Evolutionary conservation across 2,888 invertebrate species (phyloP), one percentile per base, ranked within the genome.

Genomic region (Thecocarcelia acutangulata): DNA sequence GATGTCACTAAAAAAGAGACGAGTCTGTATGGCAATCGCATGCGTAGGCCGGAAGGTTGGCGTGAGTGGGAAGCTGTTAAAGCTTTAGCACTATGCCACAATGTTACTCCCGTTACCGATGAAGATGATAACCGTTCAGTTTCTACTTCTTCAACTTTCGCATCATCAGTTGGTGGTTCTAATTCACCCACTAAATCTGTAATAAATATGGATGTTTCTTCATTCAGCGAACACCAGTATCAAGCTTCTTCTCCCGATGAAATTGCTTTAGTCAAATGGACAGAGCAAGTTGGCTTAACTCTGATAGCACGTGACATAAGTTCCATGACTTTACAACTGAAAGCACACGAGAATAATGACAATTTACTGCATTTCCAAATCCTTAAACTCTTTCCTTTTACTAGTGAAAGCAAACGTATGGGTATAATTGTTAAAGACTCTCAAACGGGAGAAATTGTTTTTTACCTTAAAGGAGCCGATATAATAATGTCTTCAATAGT

Each of bases 381-480:
- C 78, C 91, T 97, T 42, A 96, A 97, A 88, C 93, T 95, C 64
- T 94, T 98, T 84, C 97, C 98, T 50, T 98, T 98, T 90, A 97
- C 96, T 81, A 96, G 97, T 85, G 96, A 96, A 90, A 94, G 95
- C 70, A 97, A 97, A 90, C 93, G 97, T 89, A 98, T 98, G 98
- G 97, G 97, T 42, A 96, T 97, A 61, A 96, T 98, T 85, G 94
- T 98, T 0, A 94, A 95, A 93, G 98, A 95, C 85, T 92, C 93
- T 72, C 92, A 92, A 80, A 94, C 94, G 0, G 96, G 96, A 0
- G 96, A 97, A 89, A 97, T 99, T 79, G 95, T 95, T 13, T 98
- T 99, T 91, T 98, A 97, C 91, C 93, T 99, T 89, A 99, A 99
- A 91, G 99, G 99, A 13, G 99, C 99, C 0, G 99, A 99, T 91